Base-by-base conservation (phyloP, 2,797 vertebrate species). In the Ctenosaura bakeri region DNA sequence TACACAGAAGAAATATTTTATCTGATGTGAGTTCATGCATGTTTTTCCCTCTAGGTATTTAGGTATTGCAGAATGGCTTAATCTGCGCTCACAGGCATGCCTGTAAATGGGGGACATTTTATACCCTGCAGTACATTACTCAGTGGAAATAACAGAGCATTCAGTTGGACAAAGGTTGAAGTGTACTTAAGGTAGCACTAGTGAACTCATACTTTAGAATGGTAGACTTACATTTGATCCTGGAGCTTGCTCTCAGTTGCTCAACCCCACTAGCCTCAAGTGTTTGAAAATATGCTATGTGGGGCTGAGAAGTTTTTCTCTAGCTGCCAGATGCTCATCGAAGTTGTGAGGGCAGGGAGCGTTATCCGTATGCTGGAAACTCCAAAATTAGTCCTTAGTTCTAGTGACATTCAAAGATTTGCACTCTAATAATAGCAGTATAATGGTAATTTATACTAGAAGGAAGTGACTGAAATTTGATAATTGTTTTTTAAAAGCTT, bases 401-500 rank as follows among this genome's bases (percentile, higher is more conserved):
- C 29, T 22, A 54, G 29, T 42, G 14, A 42, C 26, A 56, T 79
- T 83, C 32, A 88, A 69, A 38, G 16, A 86, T 71, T 73, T 73
- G 20, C 22, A 29, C 7, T 80, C 9, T 56, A 14, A 35, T 84
- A 89, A 76, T 94, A 80, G 85, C 59, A 84, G 66, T 87, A 13
- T 89, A 90, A 88, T 76, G 90, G 89, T 74, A 85, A 93, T 91
- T 92, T 92, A 78, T 93, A 90, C 42, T 83, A 89, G 83, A 92
- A 88, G 26, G 81, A 71, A 84, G 26, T 82, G 92, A 95, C 89
- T 91, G 42, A 90, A 94, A 83, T 91, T 93, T 91, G 73, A 78
- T 94, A 83, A 95, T 94, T 91, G 90, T 86, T 62, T 59, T 91
- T 85, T 71, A 38, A 94, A 93, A 74, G 86, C 82, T 94, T 93